A percentile compares a stretch with the other conserved stretches of the same genome.
These are phyloP conservation scores for Aegypius monachus DNA, from an alignment of 2,113 vertebrate genomes.

Conservation along the genomic window DNA sequence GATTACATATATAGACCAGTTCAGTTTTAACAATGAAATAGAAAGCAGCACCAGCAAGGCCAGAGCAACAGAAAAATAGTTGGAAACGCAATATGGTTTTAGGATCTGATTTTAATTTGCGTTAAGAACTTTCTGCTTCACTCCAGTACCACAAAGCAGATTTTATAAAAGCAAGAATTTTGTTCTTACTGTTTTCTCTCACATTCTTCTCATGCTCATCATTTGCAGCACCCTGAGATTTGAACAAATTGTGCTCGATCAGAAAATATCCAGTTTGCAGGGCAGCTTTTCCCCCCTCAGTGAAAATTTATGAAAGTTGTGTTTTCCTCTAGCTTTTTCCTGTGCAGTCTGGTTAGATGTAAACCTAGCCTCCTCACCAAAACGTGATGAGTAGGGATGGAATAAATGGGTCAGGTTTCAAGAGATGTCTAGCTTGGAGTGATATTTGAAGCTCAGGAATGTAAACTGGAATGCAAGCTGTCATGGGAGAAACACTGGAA, in stretches of 20 bases:
- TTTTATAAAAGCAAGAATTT: not conserved
- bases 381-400: not conserved
- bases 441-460: conserved; percentile 30
- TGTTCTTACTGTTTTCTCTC: not conserved
- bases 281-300: not conserved
- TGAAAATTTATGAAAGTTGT: not conserved
- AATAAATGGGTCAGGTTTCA: conserved; percentile 32
- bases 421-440: conserved; percentile 2
- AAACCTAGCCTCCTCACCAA: not conserved
- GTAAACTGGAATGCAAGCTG: conserved; percentile 23
- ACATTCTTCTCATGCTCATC: not conserved
- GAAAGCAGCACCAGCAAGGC: not conserved
- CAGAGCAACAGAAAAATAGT: not conserved
- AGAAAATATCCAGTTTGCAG: not conserved
- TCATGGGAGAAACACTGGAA: conserved; percentile 1
- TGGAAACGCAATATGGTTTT: not conserved
- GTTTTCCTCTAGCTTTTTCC: not conserved
- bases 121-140: not conserved
- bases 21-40: not conserved
- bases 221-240: not conserved
- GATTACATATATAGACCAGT: not conserved
- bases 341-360: not conserved
- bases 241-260: not conserved
- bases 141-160: not conserved
- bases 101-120: not conserved